A percentile compares a stretch with the other conserved stretches of the same genome.
Conservation (phyloP, 2,797 vertebrate genomes). For the Dicrostonyx torquatus region DNA sequence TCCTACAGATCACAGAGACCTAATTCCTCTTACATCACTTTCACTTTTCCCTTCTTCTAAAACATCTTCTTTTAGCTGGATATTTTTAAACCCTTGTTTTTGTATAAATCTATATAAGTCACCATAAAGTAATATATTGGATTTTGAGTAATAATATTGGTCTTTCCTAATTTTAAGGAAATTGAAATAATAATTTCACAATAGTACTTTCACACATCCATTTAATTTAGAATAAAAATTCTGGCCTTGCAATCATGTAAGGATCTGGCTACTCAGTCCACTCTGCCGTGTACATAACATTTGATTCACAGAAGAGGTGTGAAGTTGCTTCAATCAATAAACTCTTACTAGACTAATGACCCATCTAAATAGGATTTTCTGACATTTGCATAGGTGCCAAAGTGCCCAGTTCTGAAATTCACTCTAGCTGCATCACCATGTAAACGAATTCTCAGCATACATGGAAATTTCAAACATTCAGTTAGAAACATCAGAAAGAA, state of each 20-base stretch:
- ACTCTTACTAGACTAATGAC: background rate
- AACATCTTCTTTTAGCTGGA: background rate
- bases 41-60: background rate
- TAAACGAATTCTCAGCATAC: background rate
- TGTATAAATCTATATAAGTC: background rate
- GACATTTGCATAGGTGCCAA: conserved; percentile 17
- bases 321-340: conserved; percentile 47
- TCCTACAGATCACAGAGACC: background rate
- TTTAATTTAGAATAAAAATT: conserved; percentile 35
- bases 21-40: background rate
- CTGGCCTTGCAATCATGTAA: conserved; percentile 23
- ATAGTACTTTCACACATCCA: background rate
- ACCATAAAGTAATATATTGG: background rate
- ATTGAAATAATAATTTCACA: conserved; percentile 14
- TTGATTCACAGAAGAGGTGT: conserved; percentile 40
- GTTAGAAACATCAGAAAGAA: background rate
- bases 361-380: conserved; percentile 32
- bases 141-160: background rate
- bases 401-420: conserved; percentile 11
- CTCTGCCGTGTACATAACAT: conserved; percentile 1
- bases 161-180: background rate
- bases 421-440: background rate
- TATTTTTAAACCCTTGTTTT: background rate
- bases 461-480: background rate
- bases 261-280: background rate